Evolutionary conservation across 2,797 vertebrate genomes (phyloP).

Genomic region (Sebastes nivosus): DNA sequence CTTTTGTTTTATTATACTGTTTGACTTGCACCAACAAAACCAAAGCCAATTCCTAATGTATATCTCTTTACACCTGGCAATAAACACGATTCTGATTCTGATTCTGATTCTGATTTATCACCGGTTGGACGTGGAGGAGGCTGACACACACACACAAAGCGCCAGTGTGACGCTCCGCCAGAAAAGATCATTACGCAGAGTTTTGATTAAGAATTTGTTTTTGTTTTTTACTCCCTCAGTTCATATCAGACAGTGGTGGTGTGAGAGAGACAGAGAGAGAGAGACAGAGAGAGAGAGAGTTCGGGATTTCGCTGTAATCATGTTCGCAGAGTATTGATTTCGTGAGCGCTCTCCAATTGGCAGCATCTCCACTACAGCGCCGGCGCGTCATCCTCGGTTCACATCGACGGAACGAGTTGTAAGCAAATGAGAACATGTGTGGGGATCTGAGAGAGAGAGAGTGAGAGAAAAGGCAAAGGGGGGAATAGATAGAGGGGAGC

Average conservation of each 20-base stretch:
- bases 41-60: too few species aligned
- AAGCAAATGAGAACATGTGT: conserved; percentile 84
- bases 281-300: conserved; percentile 11
- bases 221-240: neutral
- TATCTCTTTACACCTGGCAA: too few species aligned
- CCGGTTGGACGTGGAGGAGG: conserved; percentile 23
- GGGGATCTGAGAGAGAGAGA: conserved; percentile 76
- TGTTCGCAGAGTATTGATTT: conserved; percentile 78
- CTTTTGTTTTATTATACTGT: too few species aligned
- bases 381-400: conserved; percentile 83
- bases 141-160: conserved; percentile 58
- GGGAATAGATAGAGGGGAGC: conserved; percentile 41
- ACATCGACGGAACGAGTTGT: conserved; percentile 81
- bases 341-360: conserved; percentile 80
- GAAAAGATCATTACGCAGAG: conserved; percentile 41
- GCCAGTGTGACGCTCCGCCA: conserved; percentile 31
- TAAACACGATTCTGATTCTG: too few species aligned
- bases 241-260: conserved; percentile 25
- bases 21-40: too few species aligned
- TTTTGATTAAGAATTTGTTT: conserved; percentile 54
- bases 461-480: conserved; percentile 48
- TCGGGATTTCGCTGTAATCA: conserved; percentile 74
- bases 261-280: neutral
- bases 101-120: neutral
- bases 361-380: conserved; percentile 81